phyloP scores from a whole-genome alignment of 2,113 vertebrate species.

The Chloebia gouldiae region DNA sequence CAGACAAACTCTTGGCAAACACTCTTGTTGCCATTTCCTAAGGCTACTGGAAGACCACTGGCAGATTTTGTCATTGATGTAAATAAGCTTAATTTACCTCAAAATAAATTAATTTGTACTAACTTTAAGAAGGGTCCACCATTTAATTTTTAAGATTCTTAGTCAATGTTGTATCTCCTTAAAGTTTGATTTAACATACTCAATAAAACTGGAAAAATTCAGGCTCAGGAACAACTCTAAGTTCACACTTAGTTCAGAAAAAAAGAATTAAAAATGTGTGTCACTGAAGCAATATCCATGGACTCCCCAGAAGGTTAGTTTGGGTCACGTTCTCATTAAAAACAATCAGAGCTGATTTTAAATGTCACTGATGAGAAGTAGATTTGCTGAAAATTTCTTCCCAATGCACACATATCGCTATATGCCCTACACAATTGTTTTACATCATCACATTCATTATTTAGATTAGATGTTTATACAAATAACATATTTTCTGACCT shows the following conservation, averaged over 20 bases:
- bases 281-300: background rate
- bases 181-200: background rate
- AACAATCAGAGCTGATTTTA: background rate
- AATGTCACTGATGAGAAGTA: background rate
- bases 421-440: background rate
- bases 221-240: background rate
- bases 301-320: background rate
- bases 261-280: background rate
- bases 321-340: background rate
- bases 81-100: background rate
- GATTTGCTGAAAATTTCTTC: background rate
- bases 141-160: background rate
- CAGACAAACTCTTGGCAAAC: background rate
- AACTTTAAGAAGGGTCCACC: background rate
- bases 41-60: background rate
- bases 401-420: background rate
- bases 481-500: conserved; percentile 75
- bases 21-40: background rate
- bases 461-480: background rate
- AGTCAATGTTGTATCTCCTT: background rate
- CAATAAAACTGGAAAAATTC: background rate
- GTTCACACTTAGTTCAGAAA: background rate
- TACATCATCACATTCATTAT: background rate
- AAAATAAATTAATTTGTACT: background rate
- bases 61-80: background rate